Base-by-base conservation (phyloP, 2,888 invertebrate genomes). In the Drosophila putrida region DNA sequence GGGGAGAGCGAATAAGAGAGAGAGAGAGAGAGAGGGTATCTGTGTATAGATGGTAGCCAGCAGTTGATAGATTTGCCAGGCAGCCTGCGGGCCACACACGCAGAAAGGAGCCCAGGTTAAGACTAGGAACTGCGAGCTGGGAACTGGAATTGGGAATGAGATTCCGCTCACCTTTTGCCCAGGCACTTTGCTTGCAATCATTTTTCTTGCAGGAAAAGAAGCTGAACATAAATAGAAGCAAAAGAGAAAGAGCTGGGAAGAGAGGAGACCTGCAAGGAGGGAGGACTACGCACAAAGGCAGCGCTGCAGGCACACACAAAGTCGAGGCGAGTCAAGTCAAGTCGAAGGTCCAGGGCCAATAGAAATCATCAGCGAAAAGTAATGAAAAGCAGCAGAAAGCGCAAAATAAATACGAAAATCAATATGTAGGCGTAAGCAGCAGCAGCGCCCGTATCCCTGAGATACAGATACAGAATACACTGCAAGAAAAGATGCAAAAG, bases 351-450 rank as follows among this genome's bases (percentile, higher is more conserved):
- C 67, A 62, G 59, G 62, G 73, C 59, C 87, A 84, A 77, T 86
- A 78, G 81, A 81, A 86, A 80, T 75, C 78, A 76, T 78, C 78
- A 63, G 74, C 66, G 74, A 64, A 53, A 75, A 60, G 75, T 83
- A 85, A 88, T 88, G 83, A 88, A 78, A 85, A 75, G 73, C 81
- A 82, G 71, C 76, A 72, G 71, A 75, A 62, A 69, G 80, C 78
- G 66, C 75, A 80, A 82, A 78, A 85, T 85, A 88, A 88, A 88
- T 85, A 76, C 81, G 65, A 85, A 86, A 86, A 88, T 86, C 85
- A 88, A 88, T 86, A 88, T 83, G 88, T 85, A 83, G 85, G 85
- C 85, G 88, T 85, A 85, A 78, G 85, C 71, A 77, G 79, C 65
- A 71, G 46, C 38, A 44, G 50, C 31, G 44, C 27, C 47, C 55